phyloP scores from a whole-genome alignment of 2,113 vertebrate genomes.

The Clinocottus analis region DNA sequence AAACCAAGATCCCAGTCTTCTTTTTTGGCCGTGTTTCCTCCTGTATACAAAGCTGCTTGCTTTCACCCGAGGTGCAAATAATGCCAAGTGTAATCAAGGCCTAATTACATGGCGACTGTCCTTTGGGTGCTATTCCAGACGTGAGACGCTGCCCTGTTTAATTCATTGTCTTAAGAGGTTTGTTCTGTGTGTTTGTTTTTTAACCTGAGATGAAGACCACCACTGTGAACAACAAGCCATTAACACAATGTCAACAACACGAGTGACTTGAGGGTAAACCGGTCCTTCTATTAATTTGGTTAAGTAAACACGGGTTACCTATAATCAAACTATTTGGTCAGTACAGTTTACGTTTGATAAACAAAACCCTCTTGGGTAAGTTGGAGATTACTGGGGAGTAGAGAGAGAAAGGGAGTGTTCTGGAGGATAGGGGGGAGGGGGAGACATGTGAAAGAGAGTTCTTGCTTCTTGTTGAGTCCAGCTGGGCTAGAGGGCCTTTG shows the following conservation, averaged over 20 bases:
- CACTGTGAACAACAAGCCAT: constrained; percentile 64
- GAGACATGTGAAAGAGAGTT: constrained; percentile 60
- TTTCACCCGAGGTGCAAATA: constrained; percentile 3
- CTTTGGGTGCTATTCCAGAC: constrained; percentile 23
- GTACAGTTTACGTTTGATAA: constrained; percentile 66
- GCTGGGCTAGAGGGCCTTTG: constrained; percentile 73
- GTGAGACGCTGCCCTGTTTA: constrained; percentile 44
- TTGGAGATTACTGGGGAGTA: constrained; percentile 59
- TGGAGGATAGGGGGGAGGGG: constrained; percentile 35
- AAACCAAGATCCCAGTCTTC: background rate
- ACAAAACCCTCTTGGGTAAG: constrained; percentile 64
- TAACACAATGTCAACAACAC: constrained; percentile 69
- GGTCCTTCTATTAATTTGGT: constrained; percentile 44
- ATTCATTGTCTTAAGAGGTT: constrained; percentile 41
- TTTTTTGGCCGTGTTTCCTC: background rate
- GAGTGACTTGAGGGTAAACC: constrained; percentile 50
- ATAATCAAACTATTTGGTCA: constrained; percentile 58
- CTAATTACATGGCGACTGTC: constrained; percentile 27
- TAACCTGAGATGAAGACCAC: constrained; percentile 42
- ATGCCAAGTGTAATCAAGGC: constrained; percentile 32
- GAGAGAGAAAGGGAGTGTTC: background rate
- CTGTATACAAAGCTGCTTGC: background rate
- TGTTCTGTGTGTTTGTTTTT: constrained; percentile 40
- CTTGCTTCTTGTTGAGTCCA: constrained; percentile 75
- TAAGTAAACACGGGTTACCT: constrained; percentile 62